Evolutionary conservation across 2,113 vertebrate genomes (phyloP).

Genomic region (Catharus fuscescens): DNA sequence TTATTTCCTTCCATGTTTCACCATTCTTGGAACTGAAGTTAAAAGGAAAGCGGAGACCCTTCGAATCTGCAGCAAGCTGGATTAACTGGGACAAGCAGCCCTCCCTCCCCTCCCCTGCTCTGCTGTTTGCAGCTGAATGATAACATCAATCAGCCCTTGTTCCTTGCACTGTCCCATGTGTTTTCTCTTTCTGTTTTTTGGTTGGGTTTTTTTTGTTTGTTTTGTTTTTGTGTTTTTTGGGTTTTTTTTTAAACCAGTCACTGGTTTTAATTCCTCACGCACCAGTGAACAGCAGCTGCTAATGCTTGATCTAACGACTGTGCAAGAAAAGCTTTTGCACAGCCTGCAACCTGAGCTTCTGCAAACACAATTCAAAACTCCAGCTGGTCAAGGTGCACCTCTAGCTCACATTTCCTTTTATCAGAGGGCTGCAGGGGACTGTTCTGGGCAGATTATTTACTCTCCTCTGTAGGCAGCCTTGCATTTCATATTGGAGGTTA

Average conservation of each 20-base stretch:
- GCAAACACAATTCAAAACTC: conserved; percentile 28
- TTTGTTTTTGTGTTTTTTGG: neutral
- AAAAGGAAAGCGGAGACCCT: neutral
- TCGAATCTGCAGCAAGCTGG: neutral
- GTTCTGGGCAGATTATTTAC: neutral
- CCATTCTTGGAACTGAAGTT: conserved; percentile 5
- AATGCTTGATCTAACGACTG: neutral
- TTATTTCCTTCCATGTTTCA: conserved; percentile 21
- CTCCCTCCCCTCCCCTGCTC: neutral
- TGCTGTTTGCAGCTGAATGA: neutral
- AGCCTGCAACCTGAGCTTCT: conserved; percentile 51
- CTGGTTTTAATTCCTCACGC: conserved; percentile 34
- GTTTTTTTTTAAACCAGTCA: neutral
- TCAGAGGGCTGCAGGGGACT: neutral
- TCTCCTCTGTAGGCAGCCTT: neutral
- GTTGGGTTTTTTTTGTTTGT: too few species aligned
- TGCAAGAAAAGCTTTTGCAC: neutral
- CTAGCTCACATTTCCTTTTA: conserved; percentile 17
- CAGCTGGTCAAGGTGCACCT: conserved; percentile 46
- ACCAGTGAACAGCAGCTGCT: conserved; percentile 2
- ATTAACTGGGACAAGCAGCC: neutral
- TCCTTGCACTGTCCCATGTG: neutral
- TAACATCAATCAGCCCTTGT: neutral
- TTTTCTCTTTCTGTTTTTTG: neutral
- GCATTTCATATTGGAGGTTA: neutral